Base-by-base conservation (phyloP, 1,140 invertebrate species). In the Apis laboriosa region DNA sequence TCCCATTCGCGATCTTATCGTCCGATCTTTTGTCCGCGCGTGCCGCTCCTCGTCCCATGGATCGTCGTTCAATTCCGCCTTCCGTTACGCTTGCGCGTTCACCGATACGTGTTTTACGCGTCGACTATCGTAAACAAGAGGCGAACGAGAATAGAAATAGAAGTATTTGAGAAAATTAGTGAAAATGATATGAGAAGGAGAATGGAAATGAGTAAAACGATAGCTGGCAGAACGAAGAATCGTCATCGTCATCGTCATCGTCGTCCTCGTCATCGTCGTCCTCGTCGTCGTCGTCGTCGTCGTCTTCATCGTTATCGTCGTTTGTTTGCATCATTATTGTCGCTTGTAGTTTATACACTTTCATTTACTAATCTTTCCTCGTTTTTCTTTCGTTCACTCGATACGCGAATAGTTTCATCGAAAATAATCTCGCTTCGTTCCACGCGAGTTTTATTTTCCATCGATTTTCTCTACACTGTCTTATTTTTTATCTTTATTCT, bases 261-360 rank as follows among this genome's bases (percentile, higher is more conserved):
- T 63, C 60, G n/a, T 63, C 24, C n/a, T 24, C 15, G 34, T 34
- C 34, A 0, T 34, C 34, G 34, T 34, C 34, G 34, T 28, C 28
- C 1, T 28, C 28, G 28, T 49, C 51, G 63, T 63, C 79, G 68
- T 61, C 77, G 2, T 34, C 34, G 4, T 66, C 83, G 68, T 28
- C 28, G 1, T n/a, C 21, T 24, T 66, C 78, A 55, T 86, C 84
- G 74, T 8, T 13, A 8, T 28, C 24, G 24, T 28, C 24, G 15
- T 28, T 80, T 80, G 83, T 80, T 73, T 24, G 73, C 64, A n/a
- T 68, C 24, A n/a, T 85, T 80, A 80, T 66, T 28, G 66, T 86
- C 86, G 71, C 83, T 70, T 43, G 77, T 76, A 74, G 77, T 60
- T 34, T 77, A 43, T 4, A 7, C 63, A 24, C 64, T 15, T 24